Evolutionary conservation across 2,113 vertebrate genomes (phyloP).

Genomic region (Pavo muticus): DNA sequence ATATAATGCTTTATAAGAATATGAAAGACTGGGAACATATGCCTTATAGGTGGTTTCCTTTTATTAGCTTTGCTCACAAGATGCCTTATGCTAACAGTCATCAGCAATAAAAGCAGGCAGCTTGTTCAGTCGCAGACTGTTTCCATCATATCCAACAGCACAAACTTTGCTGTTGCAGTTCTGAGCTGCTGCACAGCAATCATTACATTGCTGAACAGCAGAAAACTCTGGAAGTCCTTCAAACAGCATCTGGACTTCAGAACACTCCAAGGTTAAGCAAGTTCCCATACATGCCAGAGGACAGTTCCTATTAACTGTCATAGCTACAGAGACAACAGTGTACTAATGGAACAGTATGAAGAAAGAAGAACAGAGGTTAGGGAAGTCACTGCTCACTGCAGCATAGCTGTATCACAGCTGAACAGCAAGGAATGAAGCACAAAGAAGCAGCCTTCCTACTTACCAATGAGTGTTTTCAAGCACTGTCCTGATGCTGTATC

Average conservation of each 20-base stretch:
- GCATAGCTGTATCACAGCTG: neutral
- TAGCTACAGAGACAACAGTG: neutral
- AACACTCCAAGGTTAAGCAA: neutral
- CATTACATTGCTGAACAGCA: neutral
- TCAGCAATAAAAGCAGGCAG: neutral
- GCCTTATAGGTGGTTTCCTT: neutral
- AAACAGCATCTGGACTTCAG: too few relatives aligned
- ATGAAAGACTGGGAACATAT: neutral
- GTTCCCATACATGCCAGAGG: neutral
- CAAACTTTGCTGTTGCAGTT: neutral
- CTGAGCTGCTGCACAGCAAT: neutral
- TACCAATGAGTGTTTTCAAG: constrained; percentile 98
- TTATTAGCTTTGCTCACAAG: neutral
- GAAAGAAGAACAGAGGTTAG: neutral
- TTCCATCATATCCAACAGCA: neutral
- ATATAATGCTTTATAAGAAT: neutral
- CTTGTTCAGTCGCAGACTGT: neutral
- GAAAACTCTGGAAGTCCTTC: neutral
- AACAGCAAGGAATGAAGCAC: neutral
- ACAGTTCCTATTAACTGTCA: neutral
- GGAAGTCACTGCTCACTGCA: neutral
- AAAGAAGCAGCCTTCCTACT: constrained; percentile 50
- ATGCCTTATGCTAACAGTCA: neutral
- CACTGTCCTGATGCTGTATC: constrained; percentile 98
- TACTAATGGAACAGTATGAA: neutral